Base-by-base conservation (phyloP, 1,140 invertebrate species). In the Andricus grossulariae region DNA sequence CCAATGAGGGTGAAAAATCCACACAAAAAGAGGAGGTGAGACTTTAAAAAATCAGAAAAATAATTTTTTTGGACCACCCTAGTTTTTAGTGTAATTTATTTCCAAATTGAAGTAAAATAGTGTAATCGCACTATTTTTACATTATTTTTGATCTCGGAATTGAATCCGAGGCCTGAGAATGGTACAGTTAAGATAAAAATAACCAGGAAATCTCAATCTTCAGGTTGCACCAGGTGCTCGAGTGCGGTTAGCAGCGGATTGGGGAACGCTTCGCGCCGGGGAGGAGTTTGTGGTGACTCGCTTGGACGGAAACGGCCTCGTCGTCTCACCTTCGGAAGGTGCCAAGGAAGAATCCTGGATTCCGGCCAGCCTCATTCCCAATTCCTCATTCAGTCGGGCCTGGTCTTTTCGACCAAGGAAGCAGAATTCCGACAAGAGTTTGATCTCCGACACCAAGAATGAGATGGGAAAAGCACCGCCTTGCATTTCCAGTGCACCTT, bases 361-460 rank as follows among this genome's bases (percentile, higher is more conserved):
- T 55, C 94, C 95, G 2, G 90, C 93, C 32, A 92, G 93, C 84
- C 92, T 95, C 6, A 91, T 95, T 76, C 91, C 92, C 4, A 92
- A 91, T 85, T 92, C 89, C 74, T 89, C 88, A 66, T 85, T 85
- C 75, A 89, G 92, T 66, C 92, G 93, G 81, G 93, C 94, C 1
- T 95, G 94, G 94, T 93, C 93, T 1, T 94, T 94, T 79, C 87
- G 92, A 71, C 93, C 93, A 54, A 83, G 92, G 8, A 93, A 93
- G 80, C 84, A 76, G 11, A 85, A 86, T 76, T 75, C 84, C 3
- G 85, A 87, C 8, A 66, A 66, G 7, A 66, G 10, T 66, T n/a
- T n/a, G 12, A 39, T 66, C 4, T 0, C 25, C 7, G 60, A 66
- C 3, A 0, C 25, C 1, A 66, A 39, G 10, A 39, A 10, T 13